Percentiles rank a stretch among this genome's conserved stretches.
Evolutionary conservation across 1,140 invertebrate genomes (phyloP).

Genomic region (Lerema accius): DNA sequence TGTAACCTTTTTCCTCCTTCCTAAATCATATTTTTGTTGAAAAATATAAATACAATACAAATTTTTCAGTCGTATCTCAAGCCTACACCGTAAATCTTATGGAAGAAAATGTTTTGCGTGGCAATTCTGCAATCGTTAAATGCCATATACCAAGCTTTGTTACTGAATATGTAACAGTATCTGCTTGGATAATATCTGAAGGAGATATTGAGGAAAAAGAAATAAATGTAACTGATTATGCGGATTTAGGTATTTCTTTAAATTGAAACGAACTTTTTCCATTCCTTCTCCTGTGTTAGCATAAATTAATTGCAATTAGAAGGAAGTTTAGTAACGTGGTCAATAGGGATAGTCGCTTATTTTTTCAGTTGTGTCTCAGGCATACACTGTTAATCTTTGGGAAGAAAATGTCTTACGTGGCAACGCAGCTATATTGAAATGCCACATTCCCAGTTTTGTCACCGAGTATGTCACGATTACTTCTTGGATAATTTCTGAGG

Average conservation of each 20-base stretch:
- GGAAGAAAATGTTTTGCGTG: slow-evolving; percentile 94
- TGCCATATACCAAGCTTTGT: slow-evolving; percentile 96
- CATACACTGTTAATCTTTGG: slow-evolving; percentile 94
- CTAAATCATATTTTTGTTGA: slow-evolving; percentile 13
- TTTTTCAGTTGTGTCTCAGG: slow-evolving; percentile 93
- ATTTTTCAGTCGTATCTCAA: slow-evolving; percentile 92
- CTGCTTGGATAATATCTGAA: slow-evolving; percentile 89
- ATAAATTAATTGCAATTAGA: slow-evolving; percentile 27
- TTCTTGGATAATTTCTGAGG: slow-evolving; percentile 92
- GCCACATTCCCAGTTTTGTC: slow-evolving; percentile 95
- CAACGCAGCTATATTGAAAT: slow-evolving; percentile 94
- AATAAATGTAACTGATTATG: slow-evolving; percentile 72
- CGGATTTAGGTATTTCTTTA: slow-evolving; percentile 58
- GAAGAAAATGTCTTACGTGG: slow-evolving; percentile 95
- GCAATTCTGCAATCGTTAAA: slow-evolving; percentile 94
- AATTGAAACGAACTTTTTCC: slow-evolving; percentile 6
- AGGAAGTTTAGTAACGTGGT: background rate
- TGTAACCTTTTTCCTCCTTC: slow-evolving; percentile 18
- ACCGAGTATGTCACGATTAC: slow-evolving; percentile 93
- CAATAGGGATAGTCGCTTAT: slow-evolving; percentile 7
- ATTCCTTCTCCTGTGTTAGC: slow-evolving; percentile 12
- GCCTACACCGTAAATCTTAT: slow-evolving; percentile 94
- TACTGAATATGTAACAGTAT: slow-evolving; percentile 93
- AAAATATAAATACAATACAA: background rate
- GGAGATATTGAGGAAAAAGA: slow-evolving; percentile 74